phyloP scores from a whole-genome alignment of 2,888 invertebrate species.

The Aleiodes leptofemur region DNA sequence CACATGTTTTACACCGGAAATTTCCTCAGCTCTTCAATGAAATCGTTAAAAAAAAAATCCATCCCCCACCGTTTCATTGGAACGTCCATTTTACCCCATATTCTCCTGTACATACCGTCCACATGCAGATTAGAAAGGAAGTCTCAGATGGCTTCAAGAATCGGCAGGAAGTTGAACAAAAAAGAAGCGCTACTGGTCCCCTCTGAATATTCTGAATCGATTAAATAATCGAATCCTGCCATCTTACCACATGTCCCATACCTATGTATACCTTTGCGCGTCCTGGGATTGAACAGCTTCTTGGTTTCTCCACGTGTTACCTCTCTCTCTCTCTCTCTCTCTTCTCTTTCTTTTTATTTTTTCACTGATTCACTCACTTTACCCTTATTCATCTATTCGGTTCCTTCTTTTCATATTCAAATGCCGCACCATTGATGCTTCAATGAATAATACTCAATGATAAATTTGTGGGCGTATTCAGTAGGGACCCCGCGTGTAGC shows the following conservation, averaged over 20 bases:
- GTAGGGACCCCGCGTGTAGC: conserved; percentile 68
- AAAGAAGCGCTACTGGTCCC: conserved; percentile 66
- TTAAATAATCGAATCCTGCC: conserved; percentile 74
- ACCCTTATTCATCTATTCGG: conserved; percentile 65
- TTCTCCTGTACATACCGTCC: neutral
- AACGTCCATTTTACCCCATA: neutral
- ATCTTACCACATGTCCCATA: conserved; percentile 62
- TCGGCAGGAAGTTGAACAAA: conserved; percentile 74
- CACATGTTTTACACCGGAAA: no score
- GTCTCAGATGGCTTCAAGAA: conserved; percentile 51
- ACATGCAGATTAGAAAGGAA: conserved; percentile 22
- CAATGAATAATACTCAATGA: conserved; percentile 76
- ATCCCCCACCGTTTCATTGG: neutral
- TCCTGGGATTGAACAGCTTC: conserved; percentile 17
- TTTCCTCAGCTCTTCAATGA: neutral
- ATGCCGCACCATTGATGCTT: conserved; percentile 75
- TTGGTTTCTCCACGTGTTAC: conserved; percentile 23
- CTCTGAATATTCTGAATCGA: conserved; percentile 74
- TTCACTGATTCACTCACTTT: conserved; percentile 43
- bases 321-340: conserved; percentile 29
- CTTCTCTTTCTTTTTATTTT: conserved; percentile 30
- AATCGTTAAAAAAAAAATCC: conserved; percentile 6
- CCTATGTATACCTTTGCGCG: neutral
- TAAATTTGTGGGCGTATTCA: conserved; percentile 75
- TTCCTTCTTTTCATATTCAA: conserved; percentile 75